Evolutionary conservation across 1,140 invertebrate species (phyloP).

Genomic region (Aleiodes sp.): DNA sequence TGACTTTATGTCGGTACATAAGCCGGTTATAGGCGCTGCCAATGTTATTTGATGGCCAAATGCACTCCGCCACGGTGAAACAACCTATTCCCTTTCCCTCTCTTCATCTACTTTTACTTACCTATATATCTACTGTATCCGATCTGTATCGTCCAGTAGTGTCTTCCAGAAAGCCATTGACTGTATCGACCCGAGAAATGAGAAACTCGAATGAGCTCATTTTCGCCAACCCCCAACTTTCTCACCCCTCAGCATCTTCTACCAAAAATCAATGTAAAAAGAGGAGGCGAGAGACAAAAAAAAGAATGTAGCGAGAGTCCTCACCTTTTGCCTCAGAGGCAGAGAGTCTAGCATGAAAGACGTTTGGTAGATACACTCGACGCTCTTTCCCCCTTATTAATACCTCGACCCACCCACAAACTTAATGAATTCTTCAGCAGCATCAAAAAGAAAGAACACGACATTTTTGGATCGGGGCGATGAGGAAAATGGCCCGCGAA

Average conservation of each 20-base stretch:
- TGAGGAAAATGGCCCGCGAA: conserved; percentile 12
- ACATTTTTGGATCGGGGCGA: neutral
- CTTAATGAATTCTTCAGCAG: conserved; percentile 58
- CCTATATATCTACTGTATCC: conserved; percentile 35
- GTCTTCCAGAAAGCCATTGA: conserved; percentile 43
- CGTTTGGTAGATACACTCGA: conserved; percentile 52
- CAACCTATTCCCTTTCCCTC: conserved; percentile 36
- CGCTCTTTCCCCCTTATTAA: conserved; percentile 54
- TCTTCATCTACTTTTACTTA: conserved; percentile 16
- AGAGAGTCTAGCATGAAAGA: conserved; percentile 35
- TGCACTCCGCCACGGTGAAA: conserved; percentile 57
- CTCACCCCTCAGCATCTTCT: neutral
- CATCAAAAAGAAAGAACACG: conserved; percentile 48
- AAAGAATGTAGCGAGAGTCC: conserved; percentile 41
- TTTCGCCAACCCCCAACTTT: neutral
- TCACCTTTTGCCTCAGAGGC: conserved; percentile 39
- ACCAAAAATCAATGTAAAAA: conserved; percentile 32
- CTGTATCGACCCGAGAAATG: conserved; percentile 7
- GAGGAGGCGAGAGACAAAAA: conserved; percentile 36
- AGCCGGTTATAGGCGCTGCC: conserved; percentile 66
- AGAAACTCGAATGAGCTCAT: conserved; percentile 7
- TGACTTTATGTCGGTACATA: conserved; percentile 64
- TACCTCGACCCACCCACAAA: conserved; percentile 52
- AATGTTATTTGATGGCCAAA: conserved; percentile 69
- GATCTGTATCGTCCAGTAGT: conserved; percentile 49